Conservation (phyloP, 2,797 vertebrate genomes). For the Pogoniulus pusillus region DNA sequence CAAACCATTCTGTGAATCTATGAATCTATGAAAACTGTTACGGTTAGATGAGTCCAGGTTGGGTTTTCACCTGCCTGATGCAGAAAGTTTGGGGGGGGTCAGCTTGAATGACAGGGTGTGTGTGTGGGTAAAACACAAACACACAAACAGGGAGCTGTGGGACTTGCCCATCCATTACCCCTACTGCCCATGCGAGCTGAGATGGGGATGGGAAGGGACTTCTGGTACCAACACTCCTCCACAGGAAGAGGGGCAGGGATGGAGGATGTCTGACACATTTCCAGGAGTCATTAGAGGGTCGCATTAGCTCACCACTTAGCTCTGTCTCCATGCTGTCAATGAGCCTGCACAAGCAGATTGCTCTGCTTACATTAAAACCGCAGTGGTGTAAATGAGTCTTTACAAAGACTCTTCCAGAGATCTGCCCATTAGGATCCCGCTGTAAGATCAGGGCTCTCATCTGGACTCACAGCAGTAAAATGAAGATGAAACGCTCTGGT, state of each 20-base stretch:
- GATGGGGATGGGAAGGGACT: neutral
- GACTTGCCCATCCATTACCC: accelerated
- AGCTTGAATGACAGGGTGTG: accelerated
- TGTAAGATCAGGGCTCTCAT: neutral
- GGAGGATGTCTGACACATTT: neutral
- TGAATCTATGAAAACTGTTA: neutral
- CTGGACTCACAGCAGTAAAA: neutral
- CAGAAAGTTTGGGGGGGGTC: accelerated
- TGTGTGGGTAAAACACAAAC: neutral
- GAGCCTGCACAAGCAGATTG: constrained; percentile 38
- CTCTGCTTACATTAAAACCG: neutral
- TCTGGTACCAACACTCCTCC: accelerated
- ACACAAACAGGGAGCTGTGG: neutral
- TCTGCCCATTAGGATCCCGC: neutral
- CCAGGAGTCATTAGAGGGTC: constrained; percentile 9
- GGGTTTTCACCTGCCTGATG: accelerated
- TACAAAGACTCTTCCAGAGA: constrained; percentile 23
- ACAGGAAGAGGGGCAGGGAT: accelerated
- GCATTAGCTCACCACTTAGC: constrained; percentile 9
- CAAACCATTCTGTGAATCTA: too few species aligned
- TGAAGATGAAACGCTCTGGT: constrained; percentile 10
- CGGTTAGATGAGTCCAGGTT: neutral
- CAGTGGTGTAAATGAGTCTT: constrained; percentile 24
- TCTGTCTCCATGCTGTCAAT: neutral
- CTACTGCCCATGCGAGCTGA: neutral